These are phyloP conservation scores for Henicopernis longicauda DNA, from an alignment of 2,113 vertebrate species.

Conservation along the genomic window DNA sequence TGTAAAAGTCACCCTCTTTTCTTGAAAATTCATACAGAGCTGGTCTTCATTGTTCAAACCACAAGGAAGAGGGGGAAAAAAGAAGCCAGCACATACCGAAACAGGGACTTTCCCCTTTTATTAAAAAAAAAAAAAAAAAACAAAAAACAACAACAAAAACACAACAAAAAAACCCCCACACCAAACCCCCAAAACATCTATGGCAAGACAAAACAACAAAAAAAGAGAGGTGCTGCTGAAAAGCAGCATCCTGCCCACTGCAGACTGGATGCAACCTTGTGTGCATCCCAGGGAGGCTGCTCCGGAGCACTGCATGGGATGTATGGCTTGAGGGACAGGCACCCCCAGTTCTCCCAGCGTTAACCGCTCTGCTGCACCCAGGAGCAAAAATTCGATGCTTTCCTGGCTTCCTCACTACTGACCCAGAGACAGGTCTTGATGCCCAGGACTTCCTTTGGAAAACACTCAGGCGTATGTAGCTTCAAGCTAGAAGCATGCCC, in stretches of 20 bases:
- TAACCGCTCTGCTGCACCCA: neutral
- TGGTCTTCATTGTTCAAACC: neutral
- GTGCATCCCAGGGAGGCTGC: neutral
- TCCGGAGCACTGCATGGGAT: accelerated
- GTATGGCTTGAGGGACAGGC: accelerated
- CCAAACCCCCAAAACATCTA: no score
- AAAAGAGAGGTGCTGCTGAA: neutral
- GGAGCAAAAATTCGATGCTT: accelerated
- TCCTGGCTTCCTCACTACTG: neutral
- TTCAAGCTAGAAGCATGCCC: neutral
- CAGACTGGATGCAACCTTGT: neutral
- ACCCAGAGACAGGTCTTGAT: neutral
- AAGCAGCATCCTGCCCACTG: neutral
- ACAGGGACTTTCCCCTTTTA: neutral
- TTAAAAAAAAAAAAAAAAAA: neutral
- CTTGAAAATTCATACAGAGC: neutral
- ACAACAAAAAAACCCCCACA: no score
- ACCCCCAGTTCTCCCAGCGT: accelerated
- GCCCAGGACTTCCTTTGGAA: neutral
- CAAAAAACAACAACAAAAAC: no score
- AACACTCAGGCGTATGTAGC: neutral
- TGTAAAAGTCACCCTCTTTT: neutral
- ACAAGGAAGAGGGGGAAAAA: neutral
- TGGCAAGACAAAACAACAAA: no score
- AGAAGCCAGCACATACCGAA: neutral